Evolutionary conservation across 2,113 vertebrate genomes (phyloP).

Genomic region (Chunga burmeisteri): DNA sequence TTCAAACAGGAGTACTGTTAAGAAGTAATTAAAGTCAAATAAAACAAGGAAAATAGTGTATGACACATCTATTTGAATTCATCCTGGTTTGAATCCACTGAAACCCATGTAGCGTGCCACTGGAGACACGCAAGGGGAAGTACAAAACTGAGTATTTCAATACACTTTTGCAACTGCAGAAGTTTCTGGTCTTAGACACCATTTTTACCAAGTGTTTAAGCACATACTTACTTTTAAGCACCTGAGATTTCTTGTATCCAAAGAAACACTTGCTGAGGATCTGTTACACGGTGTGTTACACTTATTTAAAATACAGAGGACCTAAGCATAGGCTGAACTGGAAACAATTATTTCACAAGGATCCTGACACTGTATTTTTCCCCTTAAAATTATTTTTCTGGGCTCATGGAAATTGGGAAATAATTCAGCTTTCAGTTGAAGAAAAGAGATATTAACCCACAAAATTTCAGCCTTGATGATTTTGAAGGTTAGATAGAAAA

Average conservation of each 20-base stretch:
- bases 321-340: not conserved
- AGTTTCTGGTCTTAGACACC: not conserved
- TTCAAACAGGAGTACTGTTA: slow-evolving; percentile 15
- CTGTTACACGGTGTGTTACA: not conserved
- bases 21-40: slow-evolving; percentile 58
- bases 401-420: not conserved
- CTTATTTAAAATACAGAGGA: not conserved
- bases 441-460: not conserved
- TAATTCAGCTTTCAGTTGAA: not conserved
- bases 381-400: not conserved
- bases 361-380: not conserved
- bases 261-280: not conserved
- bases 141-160: not conserved
- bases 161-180: not conserved
- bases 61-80: slow-evolving; percentile 35
- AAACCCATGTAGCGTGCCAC: not conserved
- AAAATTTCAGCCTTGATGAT: not conserved
- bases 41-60: slow-evolving; percentile 31
- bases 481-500: not conserved
- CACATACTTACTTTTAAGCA: not conserved
- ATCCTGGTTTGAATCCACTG: not conserved
- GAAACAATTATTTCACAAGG: not conserved
- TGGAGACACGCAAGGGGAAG: not conserved
- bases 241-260: not conserved
- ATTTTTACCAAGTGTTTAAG: not conserved